Evolutionary conservation across 2,797 vertebrate species (phyloP).

Genomic region (Bradypus variegatus): DNA sequence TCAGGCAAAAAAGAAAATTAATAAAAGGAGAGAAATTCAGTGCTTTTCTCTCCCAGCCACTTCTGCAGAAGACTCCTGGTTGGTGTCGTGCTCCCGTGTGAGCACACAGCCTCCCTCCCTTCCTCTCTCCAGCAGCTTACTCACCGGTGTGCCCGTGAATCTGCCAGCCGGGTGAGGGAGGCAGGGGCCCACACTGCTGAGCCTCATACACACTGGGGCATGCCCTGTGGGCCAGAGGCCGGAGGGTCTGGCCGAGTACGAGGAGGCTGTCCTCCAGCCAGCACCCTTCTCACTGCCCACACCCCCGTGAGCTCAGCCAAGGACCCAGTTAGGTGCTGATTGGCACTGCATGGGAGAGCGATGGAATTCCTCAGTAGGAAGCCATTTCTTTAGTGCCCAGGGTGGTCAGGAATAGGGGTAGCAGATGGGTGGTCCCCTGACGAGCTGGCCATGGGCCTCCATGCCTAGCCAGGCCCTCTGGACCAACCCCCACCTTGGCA

Average conservation of each 20-base stretch:
- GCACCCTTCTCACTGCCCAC: conserved; percentile 11
- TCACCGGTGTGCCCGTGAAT: conserved; percentile 51
- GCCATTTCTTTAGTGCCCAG: neutral
- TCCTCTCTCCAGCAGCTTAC: conserved; percentile 46
- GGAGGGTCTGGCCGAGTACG: neutral
- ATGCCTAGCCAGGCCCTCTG: neutral
- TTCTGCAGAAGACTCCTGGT: conserved; percentile 54
- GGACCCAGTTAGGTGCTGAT: conserved; percentile 35
- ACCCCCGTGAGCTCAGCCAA: conserved; percentile 51
- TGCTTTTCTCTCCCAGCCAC: conserved; percentile 61
- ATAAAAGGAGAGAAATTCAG: conserved; percentile 71
- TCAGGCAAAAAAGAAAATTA: conserved; percentile 74
- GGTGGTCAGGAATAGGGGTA: neutral
- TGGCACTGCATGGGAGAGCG: neutral
- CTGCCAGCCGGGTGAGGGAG: conserved; percentile 62
- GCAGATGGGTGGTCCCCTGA: neutral
- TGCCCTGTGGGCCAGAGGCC: neutral
- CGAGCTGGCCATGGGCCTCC: neutral
- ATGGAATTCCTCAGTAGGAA: neutral
- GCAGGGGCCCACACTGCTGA: conserved; percentile 42
- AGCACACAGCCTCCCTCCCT: conserved; percentile 28
- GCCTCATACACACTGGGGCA: conserved; percentile 40
- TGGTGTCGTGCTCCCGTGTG: conserved; percentile 43
- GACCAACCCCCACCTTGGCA: neutral
- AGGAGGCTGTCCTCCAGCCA: neutral